These are phyloP conservation scores for Strigamia transsilvanica DNA, from an alignment of 2,888 invertebrate genomes.

Conservation along the genomic window DNA sequence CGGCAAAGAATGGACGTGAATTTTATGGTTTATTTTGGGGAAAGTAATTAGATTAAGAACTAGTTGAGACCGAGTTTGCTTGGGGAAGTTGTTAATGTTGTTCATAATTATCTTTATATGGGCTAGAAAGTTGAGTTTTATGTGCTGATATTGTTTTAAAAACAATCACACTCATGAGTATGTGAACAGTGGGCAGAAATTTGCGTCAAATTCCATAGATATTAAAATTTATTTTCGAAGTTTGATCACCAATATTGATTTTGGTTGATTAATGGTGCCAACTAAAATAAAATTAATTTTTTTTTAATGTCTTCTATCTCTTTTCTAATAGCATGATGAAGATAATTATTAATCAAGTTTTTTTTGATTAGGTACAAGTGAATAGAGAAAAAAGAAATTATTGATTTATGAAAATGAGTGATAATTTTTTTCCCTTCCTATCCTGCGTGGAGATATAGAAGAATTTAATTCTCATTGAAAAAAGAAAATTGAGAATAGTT, in stretches of 20 bases:
- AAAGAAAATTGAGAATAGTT: too few relatives aligned
- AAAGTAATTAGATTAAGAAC: conserved; percentile 19
- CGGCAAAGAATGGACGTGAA: background rate
- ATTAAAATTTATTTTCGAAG: too few relatives aligned
- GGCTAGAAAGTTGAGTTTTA: too few relatives aligned
- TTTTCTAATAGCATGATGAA: background rate
- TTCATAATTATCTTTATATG: background rate
- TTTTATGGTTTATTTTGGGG: background rate
- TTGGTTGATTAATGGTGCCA: background rate
- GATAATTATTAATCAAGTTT: conserved; percentile 43
- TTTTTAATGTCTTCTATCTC: background rate
- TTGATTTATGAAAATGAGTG: conserved; percentile 33
- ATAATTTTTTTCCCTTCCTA: background rate
- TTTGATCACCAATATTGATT: background rate
- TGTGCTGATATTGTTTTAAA: background rate
- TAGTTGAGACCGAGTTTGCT: background rate
- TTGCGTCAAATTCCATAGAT: too few relatives aligned
- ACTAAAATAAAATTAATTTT: background rate
- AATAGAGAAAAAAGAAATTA: background rate
- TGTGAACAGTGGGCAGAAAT: background rate
- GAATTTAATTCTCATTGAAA: background rate
- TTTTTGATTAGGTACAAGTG: conserved; percentile 26
- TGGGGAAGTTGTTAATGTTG: background rate
- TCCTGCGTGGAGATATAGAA: background rate
- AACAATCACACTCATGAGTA: background rate